Percentiles rank a stretch among this genome's conserved stretches.
phyloP scores from a whole-genome alignment of 2,113 vertebrate genomes.

The Junco hyemalis region DNA sequence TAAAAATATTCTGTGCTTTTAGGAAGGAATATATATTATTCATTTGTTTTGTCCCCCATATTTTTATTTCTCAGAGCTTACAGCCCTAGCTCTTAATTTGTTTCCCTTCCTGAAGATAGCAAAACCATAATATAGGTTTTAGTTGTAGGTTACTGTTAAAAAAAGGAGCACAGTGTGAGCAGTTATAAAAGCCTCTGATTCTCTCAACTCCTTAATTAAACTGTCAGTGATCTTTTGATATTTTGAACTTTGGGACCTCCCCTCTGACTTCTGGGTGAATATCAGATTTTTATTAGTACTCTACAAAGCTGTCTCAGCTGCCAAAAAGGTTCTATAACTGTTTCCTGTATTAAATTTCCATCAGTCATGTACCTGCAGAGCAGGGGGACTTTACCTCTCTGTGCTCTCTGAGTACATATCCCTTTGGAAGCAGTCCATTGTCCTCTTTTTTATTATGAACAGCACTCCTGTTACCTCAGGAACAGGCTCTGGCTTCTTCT shows the following conservation, averaged over 20 bases:
- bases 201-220: background rate
- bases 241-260: background rate
- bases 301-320: background rate
- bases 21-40: background rate
- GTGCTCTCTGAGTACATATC: background rate
- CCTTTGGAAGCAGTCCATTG: background rate
- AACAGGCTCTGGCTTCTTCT: background rate
- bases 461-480: background rate
- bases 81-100: background rate
- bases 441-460: background rate
- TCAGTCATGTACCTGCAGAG: background rate
- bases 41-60: background rate
- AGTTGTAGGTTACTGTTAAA: background rate
- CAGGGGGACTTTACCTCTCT: background rate
- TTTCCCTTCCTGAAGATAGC: background rate
- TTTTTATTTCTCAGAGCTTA: background rate
- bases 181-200: background rate
- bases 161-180: background rate
- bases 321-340: background rate
- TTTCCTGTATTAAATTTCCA: background rate
- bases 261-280: background rate
- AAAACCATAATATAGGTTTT: background rate
- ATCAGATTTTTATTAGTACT: background rate
- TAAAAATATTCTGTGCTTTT: background rate
- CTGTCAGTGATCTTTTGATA: background rate